phyloP scores from a whole-genome alignment of 2,888 invertebrate species.

The Melanargia galathea region DNA sequence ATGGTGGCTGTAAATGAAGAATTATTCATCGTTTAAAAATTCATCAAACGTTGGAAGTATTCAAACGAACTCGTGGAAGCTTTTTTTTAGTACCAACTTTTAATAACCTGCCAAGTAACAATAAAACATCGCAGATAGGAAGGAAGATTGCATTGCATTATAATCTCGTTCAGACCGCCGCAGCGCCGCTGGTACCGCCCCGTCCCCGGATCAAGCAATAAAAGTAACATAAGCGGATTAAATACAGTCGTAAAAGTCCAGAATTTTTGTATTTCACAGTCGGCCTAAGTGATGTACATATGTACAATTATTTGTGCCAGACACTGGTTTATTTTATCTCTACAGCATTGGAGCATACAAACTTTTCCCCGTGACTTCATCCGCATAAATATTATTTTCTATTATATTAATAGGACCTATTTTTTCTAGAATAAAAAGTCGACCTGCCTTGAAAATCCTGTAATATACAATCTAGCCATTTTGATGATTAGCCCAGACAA shows the following conservation, averaged over 20 bases:
- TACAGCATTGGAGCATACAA: neutral
- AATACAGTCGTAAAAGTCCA: conserved; percentile 41
- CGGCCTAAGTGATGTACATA: neutral
- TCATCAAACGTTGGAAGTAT: too few relatives aligned
- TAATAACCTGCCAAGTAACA: conserved; percentile 1
- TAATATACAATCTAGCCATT: too few relatives aligned
- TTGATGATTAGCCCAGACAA: too few relatives aligned
- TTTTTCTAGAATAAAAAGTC: neutral
- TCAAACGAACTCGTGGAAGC: too few relatives aligned
- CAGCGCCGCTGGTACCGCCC: conserved; percentile 17
- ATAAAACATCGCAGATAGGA: conserved; percentile 13
- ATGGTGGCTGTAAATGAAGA: too few relatives aligned
- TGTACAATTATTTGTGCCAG: neutral
- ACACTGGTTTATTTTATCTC: neutral
- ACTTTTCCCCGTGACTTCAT: neutral
- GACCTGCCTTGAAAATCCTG: neutral
- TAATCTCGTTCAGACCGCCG: conserved; percentile 35
- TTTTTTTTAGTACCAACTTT: neutral
- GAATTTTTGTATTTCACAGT: conserved; percentile 54
- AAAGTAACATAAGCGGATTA: conserved; percentile 45
- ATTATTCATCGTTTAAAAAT: too few relatives aligned
- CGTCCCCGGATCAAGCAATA: conserved; percentile 31
- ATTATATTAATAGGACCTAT: neutral
- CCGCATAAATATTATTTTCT: neutral
- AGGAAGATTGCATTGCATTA: conserved; percentile 21